phyloP scores from a whole-genome alignment of 1,140 invertebrate species.

The Pristionchus pacificus region DNA sequence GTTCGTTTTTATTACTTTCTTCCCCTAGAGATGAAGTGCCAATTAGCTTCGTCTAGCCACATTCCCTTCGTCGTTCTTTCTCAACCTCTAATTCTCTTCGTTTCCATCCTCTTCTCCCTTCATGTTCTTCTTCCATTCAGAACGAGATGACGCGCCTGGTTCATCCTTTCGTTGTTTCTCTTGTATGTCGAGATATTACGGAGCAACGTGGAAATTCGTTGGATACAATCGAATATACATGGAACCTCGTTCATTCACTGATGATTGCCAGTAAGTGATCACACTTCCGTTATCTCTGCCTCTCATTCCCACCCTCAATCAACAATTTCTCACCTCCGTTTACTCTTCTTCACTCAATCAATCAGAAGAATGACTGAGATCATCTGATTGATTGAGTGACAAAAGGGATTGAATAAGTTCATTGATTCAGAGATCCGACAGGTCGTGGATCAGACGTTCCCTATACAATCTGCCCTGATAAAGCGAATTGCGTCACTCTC shows the following conservation, averaged over 20 bases:
- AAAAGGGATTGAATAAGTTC: neutral
- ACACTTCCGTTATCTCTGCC: too few relatives aligned
- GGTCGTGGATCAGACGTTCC: conserved; percentile 41
- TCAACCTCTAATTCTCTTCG: neutral
- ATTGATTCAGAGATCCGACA: conserved; percentile 33
- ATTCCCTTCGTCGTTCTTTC: neutral
- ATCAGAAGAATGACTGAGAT: neutral
- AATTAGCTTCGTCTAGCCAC: neutral
- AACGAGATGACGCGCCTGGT: neutral
- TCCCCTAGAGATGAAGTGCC: neutral
- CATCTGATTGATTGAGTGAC: neutral
- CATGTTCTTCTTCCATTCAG: neutral
- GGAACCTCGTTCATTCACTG: conserved; percentile 44
- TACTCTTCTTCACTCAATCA: neutral
- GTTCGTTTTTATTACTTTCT: neutral
- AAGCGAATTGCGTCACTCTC: conserved; percentile 40
- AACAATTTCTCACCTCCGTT: neutral
- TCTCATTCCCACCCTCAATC: too few relatives aligned
- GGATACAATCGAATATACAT: conserved; percentile 45
- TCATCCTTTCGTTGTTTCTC: conserved; percentile 31
- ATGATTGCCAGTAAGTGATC: conserved; percentile 35
- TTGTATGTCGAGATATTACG: conserved; percentile 51
- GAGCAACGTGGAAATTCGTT: conserved; percentile 48
- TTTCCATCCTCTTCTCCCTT: neutral
- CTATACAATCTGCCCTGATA: conserved; percentile 38